Conservation (phyloP, 1,140 invertebrate genomes). For the Anoplophora glabripennis region DNA sequence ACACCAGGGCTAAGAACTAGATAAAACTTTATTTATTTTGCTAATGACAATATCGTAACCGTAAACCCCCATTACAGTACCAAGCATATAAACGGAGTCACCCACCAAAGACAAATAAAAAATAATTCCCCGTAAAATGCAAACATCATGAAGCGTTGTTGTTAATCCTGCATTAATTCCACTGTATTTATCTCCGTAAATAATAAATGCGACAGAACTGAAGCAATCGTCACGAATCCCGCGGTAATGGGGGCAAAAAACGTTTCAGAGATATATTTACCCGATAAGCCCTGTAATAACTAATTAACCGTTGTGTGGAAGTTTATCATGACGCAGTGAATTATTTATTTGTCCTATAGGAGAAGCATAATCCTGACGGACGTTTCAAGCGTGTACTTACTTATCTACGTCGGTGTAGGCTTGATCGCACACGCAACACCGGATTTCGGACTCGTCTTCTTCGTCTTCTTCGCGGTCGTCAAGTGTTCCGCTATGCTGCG, state of each 20-base stretch:
- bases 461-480: slow-evolving; percentile 58
- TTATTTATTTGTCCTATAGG: slow-evolving; percentile 5
- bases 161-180: slow-evolving; percentile 14
- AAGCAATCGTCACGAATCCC: slow-evolving; percentile 16
- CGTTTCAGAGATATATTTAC: neutral
- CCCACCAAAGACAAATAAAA: too few relatives aligned
- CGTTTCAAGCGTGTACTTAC: slow-evolving; percentile 55
- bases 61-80: too few relatives aligned
- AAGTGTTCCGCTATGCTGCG: slow-evolving; percentile 62
- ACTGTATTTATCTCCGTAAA: slow-evolving; percentile 5
- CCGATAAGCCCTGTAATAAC: slow-evolving; percentile 6
- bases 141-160: neutral
- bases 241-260: slow-evolving; percentile 5
- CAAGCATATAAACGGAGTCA: too few relatives aligned
- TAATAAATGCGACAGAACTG: slow-evolving; percentile 10
- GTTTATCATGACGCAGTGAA: neutral
- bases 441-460: slow-evolving; percentile 57
- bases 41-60: too few relatives aligned
- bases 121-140: too few relatives aligned
- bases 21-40: too few relatives aligned
- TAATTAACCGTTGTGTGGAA: slow-evolving; percentile 1
- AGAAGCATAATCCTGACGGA: neutral
- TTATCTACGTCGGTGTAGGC: slow-evolving; percentile 66
- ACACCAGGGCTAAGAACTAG: too few relatives aligned
- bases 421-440: slow-evolving; percentile 69